A percentile compares a stretch with the other conserved stretches of the same genome.
phyloP scores from a whole-genome alignment of 2,797 vertebrate species.

The Ceyx erithaca region DNA sequence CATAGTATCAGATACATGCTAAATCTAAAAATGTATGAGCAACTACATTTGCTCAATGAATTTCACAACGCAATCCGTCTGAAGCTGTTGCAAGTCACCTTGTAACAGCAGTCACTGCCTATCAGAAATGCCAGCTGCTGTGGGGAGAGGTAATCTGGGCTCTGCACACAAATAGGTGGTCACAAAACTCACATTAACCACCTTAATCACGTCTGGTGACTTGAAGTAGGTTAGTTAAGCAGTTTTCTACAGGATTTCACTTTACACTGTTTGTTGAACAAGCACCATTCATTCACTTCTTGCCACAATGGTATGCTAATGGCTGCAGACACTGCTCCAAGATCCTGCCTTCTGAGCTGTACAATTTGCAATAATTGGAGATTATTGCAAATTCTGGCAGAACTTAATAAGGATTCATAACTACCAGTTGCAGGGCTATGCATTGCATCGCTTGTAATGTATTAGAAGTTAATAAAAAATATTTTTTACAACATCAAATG shows the following conservation, averaged over 20 bases:
- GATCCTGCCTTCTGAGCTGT: background rate
- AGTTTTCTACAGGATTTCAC: background rate
- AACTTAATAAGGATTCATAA: background rate
- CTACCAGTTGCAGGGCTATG: background rate
- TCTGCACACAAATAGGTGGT: background rate
- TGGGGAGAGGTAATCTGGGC: background rate
- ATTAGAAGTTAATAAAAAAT: background rate
- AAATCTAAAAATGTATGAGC: background rate
- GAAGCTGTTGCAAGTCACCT: background rate
- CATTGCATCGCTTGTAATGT: background rate
- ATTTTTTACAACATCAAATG: background rate
- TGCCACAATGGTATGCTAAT: background rate
- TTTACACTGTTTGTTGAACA: background rate
- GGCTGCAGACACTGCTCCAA: background rate
- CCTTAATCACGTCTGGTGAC: background rate
- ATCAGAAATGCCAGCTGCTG: slow-evolving; percentile 7
- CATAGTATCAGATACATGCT: background rate
- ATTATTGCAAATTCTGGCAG: background rate
- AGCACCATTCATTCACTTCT: background rate
- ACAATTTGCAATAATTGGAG: background rate
- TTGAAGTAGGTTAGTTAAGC: background rate
- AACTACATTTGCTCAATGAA: slow-evolving; percentile 16
- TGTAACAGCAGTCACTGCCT: background rate
- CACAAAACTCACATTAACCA: background rate
- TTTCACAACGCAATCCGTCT: background rate